Conservation (phyloP, 2,797 vertebrate species). For the Amniataba percoides region DNA sequence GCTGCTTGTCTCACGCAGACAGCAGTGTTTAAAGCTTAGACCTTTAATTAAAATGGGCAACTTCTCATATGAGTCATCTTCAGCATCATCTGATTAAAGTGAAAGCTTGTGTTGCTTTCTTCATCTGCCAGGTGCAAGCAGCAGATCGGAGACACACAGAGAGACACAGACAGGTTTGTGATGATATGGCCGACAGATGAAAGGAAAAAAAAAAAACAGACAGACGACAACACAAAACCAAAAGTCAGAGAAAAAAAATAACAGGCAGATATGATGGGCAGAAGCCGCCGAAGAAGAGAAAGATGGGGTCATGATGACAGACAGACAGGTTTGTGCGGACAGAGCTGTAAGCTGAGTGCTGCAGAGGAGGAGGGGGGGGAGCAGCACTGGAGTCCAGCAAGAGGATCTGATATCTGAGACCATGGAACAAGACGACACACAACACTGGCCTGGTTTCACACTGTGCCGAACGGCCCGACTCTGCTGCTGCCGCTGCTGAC, state of each 20-base stretch:
- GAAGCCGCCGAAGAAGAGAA: conserved; percentile 6
- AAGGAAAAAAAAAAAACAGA: background rate
- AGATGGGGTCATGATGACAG: conserved; percentile 17
- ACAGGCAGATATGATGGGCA: background rate
- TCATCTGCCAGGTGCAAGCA: conserved; percentile 28
- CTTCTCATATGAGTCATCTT: conserved; percentile 16
- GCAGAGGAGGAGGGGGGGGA: conserved; percentile 19
- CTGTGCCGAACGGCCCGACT: background rate
- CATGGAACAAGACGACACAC: conserved; percentile 78
- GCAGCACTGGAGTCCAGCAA: conserved; percentile 46
- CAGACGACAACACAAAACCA: too few species aligned
- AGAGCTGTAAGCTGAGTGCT: conserved; percentile 70
- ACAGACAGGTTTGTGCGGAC: conserved; percentile 40
- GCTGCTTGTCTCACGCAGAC: conserved; percentile 1
- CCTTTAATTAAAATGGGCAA: conserved; percentile 27
- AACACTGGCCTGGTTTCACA: conserved; percentile 59
- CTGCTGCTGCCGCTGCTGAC: conserved; percentile 4
- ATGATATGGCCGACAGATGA: background rate
- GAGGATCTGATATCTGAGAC: conserved; percentile 82
- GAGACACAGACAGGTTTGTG: background rate
- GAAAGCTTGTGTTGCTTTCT: conserved; percentile 16
- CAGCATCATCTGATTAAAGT: conserved; percentile 6
- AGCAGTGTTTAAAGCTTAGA: background rate
- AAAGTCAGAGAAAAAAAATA: background rate
- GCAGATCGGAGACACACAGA: conserved; percentile 13